phyloP scores from a whole-genome alignment of 1,140 invertebrate species.

The Pogonus chalceus region DNA sequence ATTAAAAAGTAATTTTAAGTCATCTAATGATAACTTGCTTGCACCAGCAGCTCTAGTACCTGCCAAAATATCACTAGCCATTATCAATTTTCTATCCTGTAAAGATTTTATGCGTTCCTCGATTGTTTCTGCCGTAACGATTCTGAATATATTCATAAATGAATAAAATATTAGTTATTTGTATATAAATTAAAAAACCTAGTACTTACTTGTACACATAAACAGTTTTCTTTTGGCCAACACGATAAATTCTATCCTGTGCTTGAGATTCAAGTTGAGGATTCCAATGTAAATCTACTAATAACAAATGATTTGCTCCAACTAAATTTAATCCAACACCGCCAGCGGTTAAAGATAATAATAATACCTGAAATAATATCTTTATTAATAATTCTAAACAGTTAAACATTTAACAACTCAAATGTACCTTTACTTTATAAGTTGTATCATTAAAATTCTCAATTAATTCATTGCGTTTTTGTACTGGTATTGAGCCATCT shows the following conservation, averaged over 20 bases:
- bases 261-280: conserved; percentile 87
- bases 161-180: conserved; percentile 14
- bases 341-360: conserved; percentile 79
- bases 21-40: conserved; percentile 62
- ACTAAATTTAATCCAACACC: conserved; percentile 85
- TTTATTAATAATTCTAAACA: background rate
- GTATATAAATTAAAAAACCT: conserved; percentile 5
- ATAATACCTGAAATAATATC: conserved; percentile 44
- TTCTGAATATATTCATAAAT: conserved; percentile 39
- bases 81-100: conserved; percentile 67
- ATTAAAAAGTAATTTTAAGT: conserved; percentile 69
- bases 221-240: conserved; percentile 76
- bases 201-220: conserved; percentile 66
- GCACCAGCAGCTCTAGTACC: conserved; percentile 45
- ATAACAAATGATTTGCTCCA: conserved; percentile 80
- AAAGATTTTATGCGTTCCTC: conserved; percentile 71
- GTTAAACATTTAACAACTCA: background rate
- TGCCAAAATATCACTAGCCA: conserved; percentile 67
- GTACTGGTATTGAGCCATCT: conserved; percentile 53
- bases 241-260: conserved; percentile 81
- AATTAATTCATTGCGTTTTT: conserved; percentile 51
- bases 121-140: conserved; percentile 72
- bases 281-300: conserved; percentile 92
- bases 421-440: conserved; percentile 38
- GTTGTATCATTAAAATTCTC: conserved; percentile 58